phyloP scores from a whole-genome alignment of 2,797 vertebrate species.

The Phylloscopus collybita region DNA sequence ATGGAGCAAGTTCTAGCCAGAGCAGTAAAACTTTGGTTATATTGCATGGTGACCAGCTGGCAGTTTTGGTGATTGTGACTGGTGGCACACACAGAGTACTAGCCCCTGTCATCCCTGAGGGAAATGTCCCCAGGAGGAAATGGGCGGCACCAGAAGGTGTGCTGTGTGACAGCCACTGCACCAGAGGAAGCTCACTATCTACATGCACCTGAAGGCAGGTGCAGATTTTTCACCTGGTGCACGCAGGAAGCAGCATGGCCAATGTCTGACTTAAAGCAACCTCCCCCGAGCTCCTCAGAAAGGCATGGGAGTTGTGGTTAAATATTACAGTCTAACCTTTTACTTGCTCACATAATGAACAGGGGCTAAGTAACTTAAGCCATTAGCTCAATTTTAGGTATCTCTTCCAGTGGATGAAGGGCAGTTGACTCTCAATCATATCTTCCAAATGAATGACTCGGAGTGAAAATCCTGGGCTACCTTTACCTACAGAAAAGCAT shows the following conservation, averaged over 20 bases:
- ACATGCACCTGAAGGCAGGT: not conserved
- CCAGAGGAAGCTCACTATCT: not conserved
- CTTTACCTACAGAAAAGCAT: not conserved
- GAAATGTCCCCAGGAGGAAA: not conserved
- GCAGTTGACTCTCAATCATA: not conserved
- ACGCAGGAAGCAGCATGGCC: not conserved
- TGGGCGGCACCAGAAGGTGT: not conserved
- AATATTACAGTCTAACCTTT: conserved; percentile 17
- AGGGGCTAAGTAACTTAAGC: not conserved
- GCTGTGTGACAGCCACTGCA: not conserved
- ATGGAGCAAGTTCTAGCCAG: not conserved
- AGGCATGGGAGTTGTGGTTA: not conserved
- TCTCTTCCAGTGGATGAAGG: not conserved
- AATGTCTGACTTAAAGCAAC: not conserved
- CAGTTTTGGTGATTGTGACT: not conserved
- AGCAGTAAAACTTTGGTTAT: not conserved
- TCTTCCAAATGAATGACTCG: not conserved
- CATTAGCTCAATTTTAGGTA: not conserved
- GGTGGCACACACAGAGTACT: not conserved
- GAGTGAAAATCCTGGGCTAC: not conserved
- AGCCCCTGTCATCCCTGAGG: not conserved
- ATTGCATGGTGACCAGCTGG: not conserved
- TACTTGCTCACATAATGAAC: not conserved
- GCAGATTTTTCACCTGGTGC: not conserved
- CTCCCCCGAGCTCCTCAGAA: not conserved